Evolutionary conservation across 2,888 invertebrate species (phyloP).

Genomic region (Zhuqinia jingwanae): DNA sequence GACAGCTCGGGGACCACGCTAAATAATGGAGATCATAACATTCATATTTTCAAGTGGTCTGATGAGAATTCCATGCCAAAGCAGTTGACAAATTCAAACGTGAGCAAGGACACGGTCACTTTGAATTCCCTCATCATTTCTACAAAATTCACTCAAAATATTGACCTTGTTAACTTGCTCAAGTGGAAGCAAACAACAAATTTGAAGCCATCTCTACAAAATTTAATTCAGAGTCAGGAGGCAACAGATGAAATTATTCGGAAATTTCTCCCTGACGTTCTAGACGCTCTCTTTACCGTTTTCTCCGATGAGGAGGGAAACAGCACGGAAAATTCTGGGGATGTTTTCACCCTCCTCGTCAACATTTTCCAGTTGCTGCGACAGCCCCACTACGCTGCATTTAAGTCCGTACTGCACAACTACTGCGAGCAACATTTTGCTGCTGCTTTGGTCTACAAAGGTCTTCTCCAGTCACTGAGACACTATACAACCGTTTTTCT

Average conservation of each 20-base stretch:
- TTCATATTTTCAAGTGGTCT: constrained; percentile 94
- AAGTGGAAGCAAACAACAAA: constrained; percentile 91
- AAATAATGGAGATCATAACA: constrained; percentile 92
- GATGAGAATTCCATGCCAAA: constrained; percentile 85
- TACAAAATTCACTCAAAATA: constrained; percentile 98
- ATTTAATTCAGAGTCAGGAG: constrained; percentile 65
- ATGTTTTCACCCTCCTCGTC: constrained; percentile 94
- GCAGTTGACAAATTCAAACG: constrained; percentile 51
- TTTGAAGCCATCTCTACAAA: constrained; percentile 81
- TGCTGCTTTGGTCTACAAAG: constrained; percentile 95
- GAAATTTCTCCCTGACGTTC: constrained; percentile 96
- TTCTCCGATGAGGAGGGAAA: constrained; percentile 96
- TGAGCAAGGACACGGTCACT: constrained; percentile 58
- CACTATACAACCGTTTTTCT: constrained; percentile 90
- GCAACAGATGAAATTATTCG: constrained; percentile 88
- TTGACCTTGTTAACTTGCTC: constrained; percentile 92
- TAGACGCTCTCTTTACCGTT: constrained; percentile 95
- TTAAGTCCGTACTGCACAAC: constrained; percentile 95
- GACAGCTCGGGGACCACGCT: constrained; percentile 94
- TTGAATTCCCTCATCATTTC: constrained; percentile 93
- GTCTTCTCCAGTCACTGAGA: constrained; percentile 92
- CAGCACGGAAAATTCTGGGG: constrained; percentile 92
- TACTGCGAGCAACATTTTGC: constrained; percentile 97
- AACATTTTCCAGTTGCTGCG: constrained; percentile 92
- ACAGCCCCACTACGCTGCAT: constrained; percentile 95